Evolutionary conservation across 2,113 vertebrate genomes (phyloP).

Genomic region (Capreolus pygargus): DNA sequence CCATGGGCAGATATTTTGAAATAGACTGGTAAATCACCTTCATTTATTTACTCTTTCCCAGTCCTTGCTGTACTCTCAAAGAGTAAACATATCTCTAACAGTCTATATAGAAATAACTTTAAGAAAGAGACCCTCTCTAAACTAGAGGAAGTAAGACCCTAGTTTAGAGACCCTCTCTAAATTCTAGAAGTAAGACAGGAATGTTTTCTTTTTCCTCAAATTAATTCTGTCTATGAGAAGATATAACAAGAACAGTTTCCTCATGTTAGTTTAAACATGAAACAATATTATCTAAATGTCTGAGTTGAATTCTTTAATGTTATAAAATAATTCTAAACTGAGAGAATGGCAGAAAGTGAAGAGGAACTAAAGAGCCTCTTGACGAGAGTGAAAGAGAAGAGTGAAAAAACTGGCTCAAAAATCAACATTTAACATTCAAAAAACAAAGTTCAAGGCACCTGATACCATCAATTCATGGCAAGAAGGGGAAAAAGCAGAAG

Average conservation of each 20-base stretch:
- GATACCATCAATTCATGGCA: background rate
- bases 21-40: background rate
- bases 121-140: background rate
- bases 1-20: background rate
- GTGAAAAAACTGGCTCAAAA: background rate
- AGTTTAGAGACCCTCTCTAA: background rate
- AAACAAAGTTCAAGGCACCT: background rate
- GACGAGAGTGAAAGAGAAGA: background rate
- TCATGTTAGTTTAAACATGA: background rate
- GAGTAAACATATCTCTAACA: background rate
- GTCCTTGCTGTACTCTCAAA: background rate
- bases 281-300: background rate
- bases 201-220: background rate
- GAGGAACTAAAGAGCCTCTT: background rate
- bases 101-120: background rate
- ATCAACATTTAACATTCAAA: background rate
- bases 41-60: background rate
- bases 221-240: background rate
- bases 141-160: background rate
- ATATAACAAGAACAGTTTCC: background rate
- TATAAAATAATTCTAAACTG: slow-evolving; percentile 4
- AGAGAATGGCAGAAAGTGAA: background rate
- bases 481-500: background rate
- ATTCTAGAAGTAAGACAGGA: background rate
- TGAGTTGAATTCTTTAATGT: background rate